These are phyloP conservation scores for Herminia tarsipennalis DNA, from an alignment of 2,888 invertebrate genomes.

Conservation along the genomic window DNA sequence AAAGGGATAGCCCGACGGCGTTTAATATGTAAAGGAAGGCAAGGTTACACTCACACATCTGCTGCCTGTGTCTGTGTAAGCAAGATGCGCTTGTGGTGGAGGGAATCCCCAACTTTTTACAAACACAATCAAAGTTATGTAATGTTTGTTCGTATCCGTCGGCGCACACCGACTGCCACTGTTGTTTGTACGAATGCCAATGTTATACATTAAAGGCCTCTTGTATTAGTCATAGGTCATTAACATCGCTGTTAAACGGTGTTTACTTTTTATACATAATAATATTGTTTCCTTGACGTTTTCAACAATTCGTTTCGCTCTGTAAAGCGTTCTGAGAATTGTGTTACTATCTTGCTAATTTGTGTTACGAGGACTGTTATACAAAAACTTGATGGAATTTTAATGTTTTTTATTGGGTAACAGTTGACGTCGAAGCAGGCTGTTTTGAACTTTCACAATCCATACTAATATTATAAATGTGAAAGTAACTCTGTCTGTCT, in stretches of 20 bases:
- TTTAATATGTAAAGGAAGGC: slow-evolving; percentile 85
- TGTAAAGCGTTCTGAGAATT: slow-evolving; percentile 15
- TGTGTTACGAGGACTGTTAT: not conserved
- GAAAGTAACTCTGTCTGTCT: too few relatives aligned
- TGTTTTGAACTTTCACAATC: too few relatives aligned
- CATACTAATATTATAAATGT: too few relatives aligned
- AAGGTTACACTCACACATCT: slow-evolving; percentile 82
- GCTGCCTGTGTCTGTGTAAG: slow-evolving; percentile 65
- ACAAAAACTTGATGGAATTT: slow-evolving; percentile 1
- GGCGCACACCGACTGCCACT: slow-evolving; percentile 70
- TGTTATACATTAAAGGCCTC: slow-evolving; percentile 78
- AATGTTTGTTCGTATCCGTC: slow-evolving; percentile 83
- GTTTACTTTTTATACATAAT: slow-evolving; percentile 70
- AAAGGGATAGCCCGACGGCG: slow-evolving; percentile 84
- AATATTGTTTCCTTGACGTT: slow-evolving; percentile 64
- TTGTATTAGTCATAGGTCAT: slow-evolving; percentile 82
- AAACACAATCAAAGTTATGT: slow-evolving; percentile 86
- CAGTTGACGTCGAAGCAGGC: too few relatives aligned
- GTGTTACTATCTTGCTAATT: slow-evolving; percentile 9
- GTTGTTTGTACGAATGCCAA: slow-evolving; percentile 82
- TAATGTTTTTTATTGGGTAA: not conserved
- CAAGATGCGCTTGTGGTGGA: slow-evolving; percentile 79
- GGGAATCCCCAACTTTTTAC: slow-evolving; percentile 86
- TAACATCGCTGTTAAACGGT: slow-evolving; percentile 73
- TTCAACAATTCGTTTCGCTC: slow-evolving; percentile 45